phyloP scores from a whole-genome alignment of 1,140 invertebrate genomes.

The Aphis craccivora region DNA sequence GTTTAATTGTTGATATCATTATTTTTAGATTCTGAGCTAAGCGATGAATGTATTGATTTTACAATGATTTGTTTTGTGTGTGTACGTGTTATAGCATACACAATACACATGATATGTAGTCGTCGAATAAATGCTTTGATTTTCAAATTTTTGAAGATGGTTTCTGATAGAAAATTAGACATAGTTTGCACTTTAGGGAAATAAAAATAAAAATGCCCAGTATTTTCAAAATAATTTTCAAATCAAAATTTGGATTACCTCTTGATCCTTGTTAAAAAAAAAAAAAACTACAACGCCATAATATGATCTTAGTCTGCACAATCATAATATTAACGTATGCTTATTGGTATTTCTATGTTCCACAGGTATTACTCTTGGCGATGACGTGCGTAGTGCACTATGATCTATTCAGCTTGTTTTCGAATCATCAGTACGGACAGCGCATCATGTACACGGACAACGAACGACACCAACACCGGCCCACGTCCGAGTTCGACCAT shows the following conservation, averaged over 20 bases:
- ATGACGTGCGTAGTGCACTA: constrained; percentile 19
- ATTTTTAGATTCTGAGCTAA: neutral
- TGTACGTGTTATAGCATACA: too few relatives aligned
- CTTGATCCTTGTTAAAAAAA: neutral
- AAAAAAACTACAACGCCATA: neutral
- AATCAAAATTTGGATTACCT: neutral
- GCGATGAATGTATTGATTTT: neutral
- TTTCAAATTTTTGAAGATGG: too few relatives aligned
- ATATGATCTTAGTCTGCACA: neutral
- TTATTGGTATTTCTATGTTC: neutral
- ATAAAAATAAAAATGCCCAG: too few relatives aligned
- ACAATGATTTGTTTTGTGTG: neutral
- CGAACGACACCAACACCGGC: neutral
- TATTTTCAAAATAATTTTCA: too few relatives aligned
- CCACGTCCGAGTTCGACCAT: neutral
- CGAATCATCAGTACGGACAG: neutral
- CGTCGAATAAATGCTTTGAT: too few relatives aligned
- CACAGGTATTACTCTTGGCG: neutral
- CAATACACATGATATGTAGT: too few relatives aligned
- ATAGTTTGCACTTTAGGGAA: too few relatives aligned
- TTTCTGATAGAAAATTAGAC: too few relatives aligned
- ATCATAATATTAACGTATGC: neutral
- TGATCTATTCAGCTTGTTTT: constrained; percentile 19
- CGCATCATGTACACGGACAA: neutral
- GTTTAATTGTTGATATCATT: neutral